phyloP scores from a whole-genome alignment of 1,140 invertebrate genomes.

The Mylabris phalerata region DNA sequence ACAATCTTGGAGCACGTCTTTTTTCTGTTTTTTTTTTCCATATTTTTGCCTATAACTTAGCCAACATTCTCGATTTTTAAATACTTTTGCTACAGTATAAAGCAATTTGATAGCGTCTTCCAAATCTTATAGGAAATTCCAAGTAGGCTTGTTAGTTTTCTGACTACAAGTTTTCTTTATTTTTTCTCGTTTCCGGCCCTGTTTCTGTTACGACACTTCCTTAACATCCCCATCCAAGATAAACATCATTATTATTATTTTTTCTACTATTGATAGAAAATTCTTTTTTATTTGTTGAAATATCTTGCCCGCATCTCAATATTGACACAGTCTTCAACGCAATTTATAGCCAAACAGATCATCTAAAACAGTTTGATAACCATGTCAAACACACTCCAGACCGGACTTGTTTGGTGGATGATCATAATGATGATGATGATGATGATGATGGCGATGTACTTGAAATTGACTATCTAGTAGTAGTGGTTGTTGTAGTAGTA shows the following conservation, averaged over 20 bases:
- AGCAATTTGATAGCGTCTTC: no score
- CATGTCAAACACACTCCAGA: conserved; percentile 12
- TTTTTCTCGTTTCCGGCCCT: no score
- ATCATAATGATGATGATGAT: no score
- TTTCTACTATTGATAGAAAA: no score
- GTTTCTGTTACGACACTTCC: no score
- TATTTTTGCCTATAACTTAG: background rate
- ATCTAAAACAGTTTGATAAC: conserved; percentile 6
- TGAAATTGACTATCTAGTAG: background rate
- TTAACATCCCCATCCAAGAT: no score
- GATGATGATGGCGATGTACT: background rate
- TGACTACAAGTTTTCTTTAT: no score
- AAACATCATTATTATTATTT: no score
- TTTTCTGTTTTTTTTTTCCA: no score
- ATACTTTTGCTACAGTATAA: no score
- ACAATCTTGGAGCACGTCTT: background rate
- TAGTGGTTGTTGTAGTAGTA: background rate
- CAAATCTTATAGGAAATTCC: no score
- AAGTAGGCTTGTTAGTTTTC: no score
- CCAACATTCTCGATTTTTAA: background rate
- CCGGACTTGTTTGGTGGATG: background rate
- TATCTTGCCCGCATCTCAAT: background rate
- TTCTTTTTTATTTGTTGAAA: background rate
- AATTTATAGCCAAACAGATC: conserved; percentile 2
- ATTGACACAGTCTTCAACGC: conserved; percentile 6